Conservation (phyloP, 2,888 invertebrate genomes). For the Diabrotica balteata region DNA sequence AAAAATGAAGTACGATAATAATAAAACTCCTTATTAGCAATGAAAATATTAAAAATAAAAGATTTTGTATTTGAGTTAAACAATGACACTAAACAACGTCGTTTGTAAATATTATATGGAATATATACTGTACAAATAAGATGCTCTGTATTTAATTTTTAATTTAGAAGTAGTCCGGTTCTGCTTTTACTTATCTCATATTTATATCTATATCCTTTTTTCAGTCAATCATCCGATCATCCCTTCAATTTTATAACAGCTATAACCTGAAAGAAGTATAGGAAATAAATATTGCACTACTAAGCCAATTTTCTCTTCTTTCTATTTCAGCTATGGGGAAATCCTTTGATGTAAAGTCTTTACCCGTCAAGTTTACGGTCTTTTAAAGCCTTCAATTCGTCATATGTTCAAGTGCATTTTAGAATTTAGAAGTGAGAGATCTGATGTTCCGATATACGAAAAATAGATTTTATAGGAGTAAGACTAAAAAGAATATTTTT, state of each 20-base stretch:
- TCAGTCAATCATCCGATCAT: slow-evolving; percentile 27
- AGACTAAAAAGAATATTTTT: not conserved
- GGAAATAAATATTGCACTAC: slow-evolving; percentile 22
- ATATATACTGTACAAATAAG: no score
- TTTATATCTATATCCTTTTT: slow-evolving; percentile 26
- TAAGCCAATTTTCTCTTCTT: slow-evolving; percentile 22
- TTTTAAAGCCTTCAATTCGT: slow-evolving; percentile 14
- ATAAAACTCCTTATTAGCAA: no score
- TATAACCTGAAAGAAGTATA: not conserved
- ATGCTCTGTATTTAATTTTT: no score
- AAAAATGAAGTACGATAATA: no score
- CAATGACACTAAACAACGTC: no score
- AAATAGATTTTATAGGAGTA: not conserved
- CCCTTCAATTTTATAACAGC: slow-evolving; percentile 18
- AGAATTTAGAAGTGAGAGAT: slow-evolving; percentile 2
- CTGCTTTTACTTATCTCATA: slow-evolving; percentile 8
- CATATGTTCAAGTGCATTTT: slow-evolving; percentile 8
- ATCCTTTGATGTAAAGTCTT: slow-evolving; percentile 21
- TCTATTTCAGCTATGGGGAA: slow-evolving; percentile 6
- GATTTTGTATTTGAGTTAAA: no score
- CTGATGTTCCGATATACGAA: slow-evolving; percentile 1
- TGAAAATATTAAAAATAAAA: no score
- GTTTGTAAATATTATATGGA: no score
- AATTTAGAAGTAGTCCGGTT: not conserved
- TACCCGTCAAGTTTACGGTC: slow-evolving; percentile 7